Percentiles rank a stretch among this genome's conserved stretches.
These are phyloP conservation scores for Erythrolamprus reginae DNA, from an alignment of 2,113 vertebrate genomes.

Conservation along the genomic window DNA sequence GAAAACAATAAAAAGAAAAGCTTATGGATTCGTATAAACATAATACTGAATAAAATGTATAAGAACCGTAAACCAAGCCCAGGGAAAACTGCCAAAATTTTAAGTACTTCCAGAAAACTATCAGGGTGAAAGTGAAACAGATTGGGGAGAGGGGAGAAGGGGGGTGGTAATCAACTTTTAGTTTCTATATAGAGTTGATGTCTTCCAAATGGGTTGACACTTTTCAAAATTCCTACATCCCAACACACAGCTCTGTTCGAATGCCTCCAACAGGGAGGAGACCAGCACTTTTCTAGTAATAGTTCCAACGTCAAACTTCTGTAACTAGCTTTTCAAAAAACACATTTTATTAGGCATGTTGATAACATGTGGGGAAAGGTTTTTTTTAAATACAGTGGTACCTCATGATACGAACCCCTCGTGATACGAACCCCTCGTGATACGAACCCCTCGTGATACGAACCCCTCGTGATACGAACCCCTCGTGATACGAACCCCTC, in stretches of 20 bases:
- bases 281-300: background rate
- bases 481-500: too few species aligned
- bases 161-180: background rate
- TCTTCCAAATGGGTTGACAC: background rate
- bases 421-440: too few species aligned
- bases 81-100: background rate
- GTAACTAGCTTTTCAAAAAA: background rate
- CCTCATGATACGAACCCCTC: too few species aligned
- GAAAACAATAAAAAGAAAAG: background rate
- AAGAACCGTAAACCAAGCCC: background rate
- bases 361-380: background rate
- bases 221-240: background rate
- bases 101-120: background rate
- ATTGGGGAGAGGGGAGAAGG: fast-evolving
- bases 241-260: background rate
- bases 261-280: background rate
- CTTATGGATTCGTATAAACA: background rate
- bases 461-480: too few species aligned
- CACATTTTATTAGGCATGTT: background rate
- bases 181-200: background rate
- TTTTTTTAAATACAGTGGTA: too few species aligned
- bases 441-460: too few species aligned
- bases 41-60: background rate
- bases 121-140: background rate
- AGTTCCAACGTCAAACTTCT: background rate